phyloP scores from a whole-genome alignment of 1,140 invertebrate species.

The Penaeus chinensis region DNA sequence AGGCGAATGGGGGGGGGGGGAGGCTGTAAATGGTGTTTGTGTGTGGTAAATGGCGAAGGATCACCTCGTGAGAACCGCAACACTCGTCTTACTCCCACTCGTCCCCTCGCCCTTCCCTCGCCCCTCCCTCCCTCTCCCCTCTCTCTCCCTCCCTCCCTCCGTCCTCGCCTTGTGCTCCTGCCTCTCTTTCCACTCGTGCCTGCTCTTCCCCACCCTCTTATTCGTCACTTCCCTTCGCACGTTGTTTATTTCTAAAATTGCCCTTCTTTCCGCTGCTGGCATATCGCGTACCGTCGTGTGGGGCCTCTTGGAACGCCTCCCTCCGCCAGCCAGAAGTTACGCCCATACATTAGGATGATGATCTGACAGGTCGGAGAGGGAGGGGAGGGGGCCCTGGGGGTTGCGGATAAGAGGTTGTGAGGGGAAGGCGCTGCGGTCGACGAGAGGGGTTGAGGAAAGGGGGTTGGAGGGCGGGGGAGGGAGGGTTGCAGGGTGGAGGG shows the following conservation, averaged over 20 bases:
- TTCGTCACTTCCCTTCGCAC: not conserved
- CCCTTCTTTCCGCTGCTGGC: not conserved
- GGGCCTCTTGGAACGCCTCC: too few species aligned
- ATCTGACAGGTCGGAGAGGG: too few species aligned
- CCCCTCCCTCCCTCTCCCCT: not conserved
- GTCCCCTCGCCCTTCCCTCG: not conserved
- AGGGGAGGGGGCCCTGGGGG: too few species aligned
- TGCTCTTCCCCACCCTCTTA: not conserved
- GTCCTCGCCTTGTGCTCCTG: not conserved
- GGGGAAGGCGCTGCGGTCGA: too few species aligned
- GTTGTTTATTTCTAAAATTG: not conserved
- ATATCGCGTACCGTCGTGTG: not conserved
- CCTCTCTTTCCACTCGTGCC: not conserved
- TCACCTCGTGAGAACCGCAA: slow-evolving; percentile 30
- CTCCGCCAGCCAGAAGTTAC: too few species aligned
- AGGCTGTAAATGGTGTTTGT: slow-evolving; percentile 35
- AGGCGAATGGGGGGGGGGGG: slow-evolving; percentile 3
- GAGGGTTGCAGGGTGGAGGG: too few species aligned
- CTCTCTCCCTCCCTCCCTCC: not conserved
- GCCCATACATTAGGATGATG: too few species aligned
- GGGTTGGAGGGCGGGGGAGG: too few species aligned
- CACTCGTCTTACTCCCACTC: slow-evolving; percentile 7
- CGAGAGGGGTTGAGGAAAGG: too few species aligned
- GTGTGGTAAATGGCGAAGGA: slow-evolving; percentile 43
- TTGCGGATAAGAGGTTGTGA: too few species aligned